Evolutionary conservation across 2,797 vertebrate species (phyloP), one percentile per base, ranked within the genome.

Genomic region (Odontamblyopus rebecca): DNA sequence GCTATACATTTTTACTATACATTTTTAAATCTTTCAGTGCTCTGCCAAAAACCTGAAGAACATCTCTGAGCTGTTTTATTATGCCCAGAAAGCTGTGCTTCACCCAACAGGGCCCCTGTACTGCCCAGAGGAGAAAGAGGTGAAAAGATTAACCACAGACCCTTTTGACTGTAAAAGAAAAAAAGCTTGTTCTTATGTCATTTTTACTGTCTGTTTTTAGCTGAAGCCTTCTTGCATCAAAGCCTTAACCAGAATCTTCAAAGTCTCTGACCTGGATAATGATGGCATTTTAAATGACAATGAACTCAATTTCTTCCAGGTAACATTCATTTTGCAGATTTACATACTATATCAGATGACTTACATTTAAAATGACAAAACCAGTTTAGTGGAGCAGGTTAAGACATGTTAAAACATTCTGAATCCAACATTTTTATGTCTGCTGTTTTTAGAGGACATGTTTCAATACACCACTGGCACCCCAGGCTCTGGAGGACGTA

Each of bases 41-140:
- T 99, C 98, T 84, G 98, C 97, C 69, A 99, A 99, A 94, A 99
- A 99, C 89, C 90, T 99, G 93, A 99, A 99, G 94, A 99, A 99
- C 88, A 99, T 99, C 89, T 99, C 98, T 1, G 98, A 99, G 87
- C 92, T 99, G 62, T 99, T 99, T 89, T 99, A 99, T 91, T 99
- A 99, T 11, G 98, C 98, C 61, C 98, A 99, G 92, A 99, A 99
- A 89, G 98, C 98, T 56, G 98, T 99, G 85, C 94, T 99, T 41
- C 98, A 99, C 92, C 98, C 98, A 15, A 99, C 97, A 60, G 97
- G 97, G 61, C 98, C 98, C 5, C 92, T 99, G 56, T 99, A 99
- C 90, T 98, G 97, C 82, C 97, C 97, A 7, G 97, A 99, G 83
- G 96, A 98, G 85, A 99, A 99, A 89, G 98, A 99, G 97, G 97